Evolutionary conservation across 2,888 invertebrate species (phyloP).

Genomic region (Agriopis leucophaearia): DNA sequence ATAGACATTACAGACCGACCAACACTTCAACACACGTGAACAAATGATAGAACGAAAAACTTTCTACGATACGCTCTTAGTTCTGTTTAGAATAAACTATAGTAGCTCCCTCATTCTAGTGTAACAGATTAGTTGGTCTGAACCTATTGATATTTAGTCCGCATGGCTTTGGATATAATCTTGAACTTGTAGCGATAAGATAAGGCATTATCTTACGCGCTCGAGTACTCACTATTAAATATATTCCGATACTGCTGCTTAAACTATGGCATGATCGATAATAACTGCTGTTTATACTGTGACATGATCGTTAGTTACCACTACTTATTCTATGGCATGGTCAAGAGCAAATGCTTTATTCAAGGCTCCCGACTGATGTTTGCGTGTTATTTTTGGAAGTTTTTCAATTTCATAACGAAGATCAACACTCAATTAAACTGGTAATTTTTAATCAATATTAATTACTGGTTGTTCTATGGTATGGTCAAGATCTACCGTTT

Average conservation of each 20-base stretch:
- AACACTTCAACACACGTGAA: background rate
- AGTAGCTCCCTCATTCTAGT: background rate
- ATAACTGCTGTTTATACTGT: background rate
- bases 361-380: background rate
- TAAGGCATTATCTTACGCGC: slow-evolving; percentile 23
- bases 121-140: background rate
- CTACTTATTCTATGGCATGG: background rate
- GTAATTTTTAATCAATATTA: too few relatives aligned
- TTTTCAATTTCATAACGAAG: too few relatives aligned
- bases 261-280: background rate
- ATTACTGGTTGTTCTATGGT: too few relatives aligned
- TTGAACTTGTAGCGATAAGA: slow-evolving; percentile 12
- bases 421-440: too few relatives aligned
- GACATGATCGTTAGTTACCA: background rate
- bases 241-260: background rate
- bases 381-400: too few relatives aligned
- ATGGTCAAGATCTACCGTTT: too few relatives aligned
- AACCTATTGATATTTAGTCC: background rate
- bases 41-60: background rate
- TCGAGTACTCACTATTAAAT: background rate
- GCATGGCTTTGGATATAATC: slow-evolving; percentile 2
- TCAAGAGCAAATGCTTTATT: background rate
- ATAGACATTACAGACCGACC: background rate
- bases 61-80: background rate
- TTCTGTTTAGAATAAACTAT: background rate